Percentiles rank a stretch among this genome's conserved stretches.
These are phyloP conservation scores for Drosophila aff. DNA, from an alignment of 1,140 invertebrate species.

Conservation along the genomic window DNA sequence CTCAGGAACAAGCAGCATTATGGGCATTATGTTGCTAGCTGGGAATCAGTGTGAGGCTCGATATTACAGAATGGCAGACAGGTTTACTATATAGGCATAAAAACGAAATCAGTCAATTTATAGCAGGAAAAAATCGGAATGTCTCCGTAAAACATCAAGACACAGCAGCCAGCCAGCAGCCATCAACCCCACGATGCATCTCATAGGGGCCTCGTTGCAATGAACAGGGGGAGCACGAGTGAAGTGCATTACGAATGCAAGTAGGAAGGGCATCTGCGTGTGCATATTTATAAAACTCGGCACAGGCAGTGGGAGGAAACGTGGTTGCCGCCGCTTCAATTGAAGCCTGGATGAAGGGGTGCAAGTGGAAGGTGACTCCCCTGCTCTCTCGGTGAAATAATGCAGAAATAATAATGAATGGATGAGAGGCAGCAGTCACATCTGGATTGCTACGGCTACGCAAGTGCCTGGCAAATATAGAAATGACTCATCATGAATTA, in stretches of 20 bases:
- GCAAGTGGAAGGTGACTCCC: background rate
- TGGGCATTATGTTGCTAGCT: background rate
- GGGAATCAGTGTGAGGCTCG: slow-evolving; percentile 1
- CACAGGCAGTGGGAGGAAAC: slow-evolving; percentile 25
- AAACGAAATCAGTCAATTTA: slow-evolving; percentile 1
- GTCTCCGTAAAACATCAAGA: background rate
- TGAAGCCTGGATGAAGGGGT: background rate
- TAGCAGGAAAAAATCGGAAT: background rate
- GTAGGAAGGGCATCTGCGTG: slow-evolving; percentile 25
- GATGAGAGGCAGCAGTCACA: slow-evolving; percentile 8
- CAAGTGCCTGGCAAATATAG: slow-evolving; percentile 11
- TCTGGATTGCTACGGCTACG: slow-evolving; percentile 12
- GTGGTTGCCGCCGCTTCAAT: slow-evolving; percentile 16
- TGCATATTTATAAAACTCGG: slow-evolving; percentile 41
- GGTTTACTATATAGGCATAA: background rate
- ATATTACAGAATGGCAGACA: slow-evolving; percentile 1
- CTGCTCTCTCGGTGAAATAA: slow-evolving; percentile 36
- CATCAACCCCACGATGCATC: background rate
- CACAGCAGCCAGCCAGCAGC: background rate
- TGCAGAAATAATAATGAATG: slow-evolving; percentile 53
- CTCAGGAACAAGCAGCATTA: slow-evolving; percentile 1
- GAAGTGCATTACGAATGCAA: slow-evolving; percentile 32
- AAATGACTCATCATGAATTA: slow-evolving; percentile 19
- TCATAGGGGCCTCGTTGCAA: background rate
- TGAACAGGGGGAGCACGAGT: slow-evolving; percentile 4